Conservation (phyloP, 2,888 invertebrate species). For the Cinara cedri region DNA sequence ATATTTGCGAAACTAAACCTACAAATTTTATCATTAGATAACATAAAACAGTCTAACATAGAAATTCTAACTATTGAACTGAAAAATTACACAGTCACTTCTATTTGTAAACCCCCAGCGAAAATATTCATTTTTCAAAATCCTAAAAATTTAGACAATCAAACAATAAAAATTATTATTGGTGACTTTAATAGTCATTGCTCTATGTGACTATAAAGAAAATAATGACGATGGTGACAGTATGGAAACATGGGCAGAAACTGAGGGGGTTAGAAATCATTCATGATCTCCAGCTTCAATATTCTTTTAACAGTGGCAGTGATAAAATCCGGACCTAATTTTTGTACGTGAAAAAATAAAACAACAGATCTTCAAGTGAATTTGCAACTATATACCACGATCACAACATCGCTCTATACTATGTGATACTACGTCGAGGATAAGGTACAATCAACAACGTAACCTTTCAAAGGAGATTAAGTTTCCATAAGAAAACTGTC, state of each 20-base stretch:
- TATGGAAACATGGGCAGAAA: background rate
- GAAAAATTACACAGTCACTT: background rate
- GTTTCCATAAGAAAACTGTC: too few relatives aligned
- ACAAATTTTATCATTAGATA: background rate
- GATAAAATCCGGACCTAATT: background rate
- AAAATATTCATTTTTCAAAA: background rate
- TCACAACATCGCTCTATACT: background rate
- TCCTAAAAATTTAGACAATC: background rate
- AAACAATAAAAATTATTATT: background rate
- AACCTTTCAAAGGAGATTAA: too few relatives aligned
- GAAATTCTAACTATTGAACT: background rate
- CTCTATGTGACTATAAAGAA: background rate
- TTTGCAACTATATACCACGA: background rate
- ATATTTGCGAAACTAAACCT: background rate
- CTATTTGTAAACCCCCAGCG: background rate
- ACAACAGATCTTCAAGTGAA: background rate
- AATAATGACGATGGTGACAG: background rate
- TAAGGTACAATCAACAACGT: too few relatives aligned
- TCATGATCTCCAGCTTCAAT: background rate
- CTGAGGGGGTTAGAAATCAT: background rate
- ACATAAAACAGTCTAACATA: background rate
- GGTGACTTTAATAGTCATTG: background rate
- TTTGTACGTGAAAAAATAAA: background rate
- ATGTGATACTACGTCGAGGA: conserved; percentile 1
- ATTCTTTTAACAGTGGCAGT: background rate